Base-by-base conservation (phyloP, 2,797 vertebrate genomes). In the Pteropus rufus region DNA sequence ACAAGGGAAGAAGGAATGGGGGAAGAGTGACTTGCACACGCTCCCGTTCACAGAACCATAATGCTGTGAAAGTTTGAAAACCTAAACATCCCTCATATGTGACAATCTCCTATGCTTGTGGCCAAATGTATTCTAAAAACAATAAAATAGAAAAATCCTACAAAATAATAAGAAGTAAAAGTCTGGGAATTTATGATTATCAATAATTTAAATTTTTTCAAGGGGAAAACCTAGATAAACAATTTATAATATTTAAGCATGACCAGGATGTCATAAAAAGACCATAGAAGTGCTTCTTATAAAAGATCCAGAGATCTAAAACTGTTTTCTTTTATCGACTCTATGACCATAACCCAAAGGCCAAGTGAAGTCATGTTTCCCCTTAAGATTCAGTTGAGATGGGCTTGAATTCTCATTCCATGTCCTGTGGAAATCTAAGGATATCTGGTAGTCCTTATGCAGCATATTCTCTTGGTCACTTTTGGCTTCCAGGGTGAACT, bases 161-260 rank as follows among this genome's bases (percentile, higher is more conserved):
- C 62, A 89, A 85, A 89, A 56, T 46, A 65, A 46, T 52, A 18
- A 6, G 23, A 72, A 21, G 3, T 60, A 44, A 62, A 69, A 89
- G 36, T 85, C 26, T 21, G 76, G 70, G 67, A 85, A 29, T 19
- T 49, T 72, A 29, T 72, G 15, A 75, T 4, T 41, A 7, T 54
- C 76, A 80, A 49, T 72, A 44, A 73, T 89, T 96, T 64, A 69
- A 64, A 36, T 69, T 65, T 94, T 75, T 93, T 83, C 72, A 44
- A 26, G 65, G 39, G 70, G 36, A 70, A 70, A 72, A n/a, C 23
- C 21, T 64, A 29, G 29, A 64, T 64, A 58, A 82, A 21, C 21
- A 77, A 79, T n/a, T 26, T 82, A 69, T 4, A 79, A 56, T 56
- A 76, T 85, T 91, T n/a, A 77, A 64, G 21, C 31, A 58, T 34